Evolutionary conservation across 2,797 vertebrate genomes (phyloP).

Genomic region (Distichodus sexfasciatus): DNA sequence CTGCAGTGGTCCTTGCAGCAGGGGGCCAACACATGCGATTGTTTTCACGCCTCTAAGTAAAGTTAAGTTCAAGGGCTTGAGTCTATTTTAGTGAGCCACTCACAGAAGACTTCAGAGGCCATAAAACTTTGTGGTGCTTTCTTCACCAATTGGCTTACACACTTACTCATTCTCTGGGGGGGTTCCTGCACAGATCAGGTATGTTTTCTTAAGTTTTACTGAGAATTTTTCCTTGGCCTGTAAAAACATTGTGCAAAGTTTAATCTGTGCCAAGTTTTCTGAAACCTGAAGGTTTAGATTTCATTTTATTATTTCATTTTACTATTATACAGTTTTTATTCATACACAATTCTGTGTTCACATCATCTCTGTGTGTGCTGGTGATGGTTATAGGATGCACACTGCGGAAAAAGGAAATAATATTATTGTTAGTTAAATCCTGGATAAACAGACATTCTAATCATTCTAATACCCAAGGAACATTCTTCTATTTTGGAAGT

Average conservation of each 20-base stretch:
- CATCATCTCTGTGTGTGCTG: too few relatives aligned
- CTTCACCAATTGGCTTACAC: constrained; percentile 48
- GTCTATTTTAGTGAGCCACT: constrained; percentile 74
- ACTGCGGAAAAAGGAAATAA: background rate
- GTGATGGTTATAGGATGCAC: background rate
- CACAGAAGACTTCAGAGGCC: constrained; percentile 58
- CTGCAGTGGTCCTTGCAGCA: too few relatives aligned
- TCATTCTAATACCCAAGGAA: too few relatives aligned
- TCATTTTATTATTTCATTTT: too few relatives aligned
- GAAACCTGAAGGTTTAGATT: too few relatives aligned
- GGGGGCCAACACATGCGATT: constrained; percentile 24
- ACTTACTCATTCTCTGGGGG: constrained; percentile 43
- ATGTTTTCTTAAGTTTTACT: constrained; percentile 39
- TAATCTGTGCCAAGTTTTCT: too few relatives aligned
- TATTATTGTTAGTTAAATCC: too few relatives aligned
- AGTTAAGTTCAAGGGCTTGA: constrained; percentile 50
- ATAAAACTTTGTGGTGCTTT: constrained; percentile 58
- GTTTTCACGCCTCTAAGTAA: constrained; percentile 42
- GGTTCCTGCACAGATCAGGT: constrained; percentile 60
- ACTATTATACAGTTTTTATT: too few relatives aligned
- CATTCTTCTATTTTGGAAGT: too few relatives aligned
- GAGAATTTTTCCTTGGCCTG: background rate
- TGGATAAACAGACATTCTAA: too few relatives aligned
- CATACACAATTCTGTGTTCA: too few relatives aligned
- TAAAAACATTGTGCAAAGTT: background rate